Conservation (phyloP, 2,797 vertebrate species). For the Triplophysa bombifrons region DNA sequence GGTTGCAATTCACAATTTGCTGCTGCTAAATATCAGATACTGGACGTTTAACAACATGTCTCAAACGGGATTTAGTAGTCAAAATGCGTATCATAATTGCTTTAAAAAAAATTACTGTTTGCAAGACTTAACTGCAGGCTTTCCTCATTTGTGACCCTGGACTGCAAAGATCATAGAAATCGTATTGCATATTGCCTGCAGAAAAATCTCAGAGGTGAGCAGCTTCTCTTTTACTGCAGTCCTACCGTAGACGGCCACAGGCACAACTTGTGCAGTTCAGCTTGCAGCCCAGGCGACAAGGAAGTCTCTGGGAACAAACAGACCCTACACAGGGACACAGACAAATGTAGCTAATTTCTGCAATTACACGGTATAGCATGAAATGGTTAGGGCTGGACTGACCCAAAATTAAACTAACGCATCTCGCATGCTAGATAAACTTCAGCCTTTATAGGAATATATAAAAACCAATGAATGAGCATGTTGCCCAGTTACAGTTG, state of each 20-base stretch:
- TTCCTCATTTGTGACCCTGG: not conserved
- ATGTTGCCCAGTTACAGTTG: not conserved
- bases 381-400: not conserved
- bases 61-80: not conserved
- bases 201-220: not conserved
- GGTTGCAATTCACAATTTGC: too few relatives aligned
- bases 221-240: not conserved
- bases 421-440: not conserved
- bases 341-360: slow-evolving; percentile 13
- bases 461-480: not conserved
- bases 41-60: too few relatives aligned
- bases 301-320: slow-evolving; percentile 5
- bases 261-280: not conserved
- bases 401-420: not conserved
- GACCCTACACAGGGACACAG: not conserved
- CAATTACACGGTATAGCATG: not conserved
- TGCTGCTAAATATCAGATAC: too few relatives aligned
- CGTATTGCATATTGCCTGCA: not conserved
- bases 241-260: not conserved
- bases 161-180: not conserved
- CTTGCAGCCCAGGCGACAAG: not conserved
- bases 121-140: not conserved
- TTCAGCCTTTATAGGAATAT: not conserved
- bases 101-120: not conserved
- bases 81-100: not conserved